These are phyloP conservation scores for Macaca fascicularis DNA, from an alignment of 2,113 vertebrate species.

Conservation along the genomic window T2T-MFA8v1.1 NC_088375.1:68123001-68123500, in stretches of 20 bases:
- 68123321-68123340: not conserved
- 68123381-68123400: not conserved
- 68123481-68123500: not conserved
- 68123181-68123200: not conserved
- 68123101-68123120: too few relatives aligned
- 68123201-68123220: not conserved
- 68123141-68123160: not conserved
- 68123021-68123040: too few relatives aligned
- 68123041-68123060: too few relatives aligned
- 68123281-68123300: not conserved
- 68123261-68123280: not conserved
- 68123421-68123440: not conserved
- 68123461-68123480: not conserved
- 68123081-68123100: too few relatives aligned
- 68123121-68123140: too few relatives aligned
- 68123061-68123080: too few relatives aligned
- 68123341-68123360: not conserved
- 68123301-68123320: not conserved
- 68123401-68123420: not conserved
- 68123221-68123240: not conserved
- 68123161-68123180: not conserved
- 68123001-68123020: too few relatives aligned
- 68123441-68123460: not conserved
- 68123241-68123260: not conserved
- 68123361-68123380: not conserved